Conservation (phyloP, 2,113 vertebrate genomes). For the Opisthocomus hoazin region DNA sequence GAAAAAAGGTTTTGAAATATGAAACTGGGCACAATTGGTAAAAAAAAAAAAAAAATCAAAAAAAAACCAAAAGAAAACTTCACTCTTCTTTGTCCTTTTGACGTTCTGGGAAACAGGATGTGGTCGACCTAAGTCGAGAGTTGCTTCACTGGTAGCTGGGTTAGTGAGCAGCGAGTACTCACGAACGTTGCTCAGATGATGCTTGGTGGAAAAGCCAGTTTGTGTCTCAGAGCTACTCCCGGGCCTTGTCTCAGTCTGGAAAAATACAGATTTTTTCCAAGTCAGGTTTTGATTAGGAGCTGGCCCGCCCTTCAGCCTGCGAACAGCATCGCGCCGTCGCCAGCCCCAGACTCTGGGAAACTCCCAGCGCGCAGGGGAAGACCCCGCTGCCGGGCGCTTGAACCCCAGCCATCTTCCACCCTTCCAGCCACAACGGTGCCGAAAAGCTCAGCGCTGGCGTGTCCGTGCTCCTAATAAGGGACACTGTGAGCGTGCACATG, state of each 20-base stretch:
- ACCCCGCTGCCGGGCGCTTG: background rate
- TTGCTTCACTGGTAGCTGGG: background rate
- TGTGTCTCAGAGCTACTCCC: background rate
- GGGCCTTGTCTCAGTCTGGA: background rate
- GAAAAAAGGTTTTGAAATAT: background rate
- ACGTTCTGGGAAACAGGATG: conserved; percentile 48
- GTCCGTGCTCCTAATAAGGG: background rate
- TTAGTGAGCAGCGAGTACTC: background rate
- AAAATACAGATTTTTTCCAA: background rate
- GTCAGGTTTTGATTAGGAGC: background rate
- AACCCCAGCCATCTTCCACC: background rate
- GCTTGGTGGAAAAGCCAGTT: background rate
- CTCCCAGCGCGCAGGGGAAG: background rate
- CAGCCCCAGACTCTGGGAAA: background rate
- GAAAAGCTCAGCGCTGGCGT: background rate
- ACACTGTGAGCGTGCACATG: fast-evolving
- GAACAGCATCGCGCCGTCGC: background rate
- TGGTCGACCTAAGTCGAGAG: conserved; percentile 23
- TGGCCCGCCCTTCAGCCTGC: too few relatives aligned
- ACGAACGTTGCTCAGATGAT: background rate
- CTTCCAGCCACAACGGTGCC: background rate
- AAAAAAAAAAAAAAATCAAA: background rate
- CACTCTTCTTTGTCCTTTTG: background rate
- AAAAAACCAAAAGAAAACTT: background rate
- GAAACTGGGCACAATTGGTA: background rate